Evolutionary conservation across 2,888 invertebrate species (phyloP).

Genomic region (Eupithecia subfuscata): DNA sequence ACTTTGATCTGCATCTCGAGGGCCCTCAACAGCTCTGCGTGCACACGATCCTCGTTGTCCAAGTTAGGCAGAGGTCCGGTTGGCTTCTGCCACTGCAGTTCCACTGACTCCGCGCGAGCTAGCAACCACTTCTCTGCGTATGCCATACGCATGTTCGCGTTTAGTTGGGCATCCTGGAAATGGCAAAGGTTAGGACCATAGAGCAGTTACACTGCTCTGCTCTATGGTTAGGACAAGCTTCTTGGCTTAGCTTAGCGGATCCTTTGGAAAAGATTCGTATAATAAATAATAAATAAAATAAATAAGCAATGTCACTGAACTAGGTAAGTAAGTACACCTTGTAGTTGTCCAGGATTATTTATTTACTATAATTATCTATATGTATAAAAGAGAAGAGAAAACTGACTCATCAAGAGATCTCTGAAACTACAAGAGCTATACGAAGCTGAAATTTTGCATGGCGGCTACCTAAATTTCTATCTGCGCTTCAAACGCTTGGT

Average conservation of each 20-base stretch:
- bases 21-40: slow-evolving; percentile 63
- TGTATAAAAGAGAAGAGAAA: no score
- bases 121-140: slow-evolving; percentile 73
- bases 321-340: no score
- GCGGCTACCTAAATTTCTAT: no score
- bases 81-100: slow-evolving; percentile 54
- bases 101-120: slow-evolving; percentile 66
- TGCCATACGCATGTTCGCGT: slow-evolving; percentile 62
- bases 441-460: no score
- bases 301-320: background rate
- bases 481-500: no score
- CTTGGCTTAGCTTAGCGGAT: background rate
- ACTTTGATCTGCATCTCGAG: slow-evolving; percentile 70
- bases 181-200: background rate
- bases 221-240: background rate
- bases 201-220: no score
- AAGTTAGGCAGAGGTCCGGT: slow-evolving; percentile 52
- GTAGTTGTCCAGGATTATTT: no score
- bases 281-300: no score
- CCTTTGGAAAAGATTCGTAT: background rate
- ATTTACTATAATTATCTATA: no score
- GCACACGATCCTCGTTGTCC: slow-evolving; percentile 68
- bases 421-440: no score
- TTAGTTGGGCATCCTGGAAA: slow-evolving; percentile 61
- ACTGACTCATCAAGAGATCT: no score